Evolutionary conservation across 2,797 vertebrate species (phyloP), one percentile per base, ranked within the genome.

Genomic region (Perodicticus potto): DNA sequence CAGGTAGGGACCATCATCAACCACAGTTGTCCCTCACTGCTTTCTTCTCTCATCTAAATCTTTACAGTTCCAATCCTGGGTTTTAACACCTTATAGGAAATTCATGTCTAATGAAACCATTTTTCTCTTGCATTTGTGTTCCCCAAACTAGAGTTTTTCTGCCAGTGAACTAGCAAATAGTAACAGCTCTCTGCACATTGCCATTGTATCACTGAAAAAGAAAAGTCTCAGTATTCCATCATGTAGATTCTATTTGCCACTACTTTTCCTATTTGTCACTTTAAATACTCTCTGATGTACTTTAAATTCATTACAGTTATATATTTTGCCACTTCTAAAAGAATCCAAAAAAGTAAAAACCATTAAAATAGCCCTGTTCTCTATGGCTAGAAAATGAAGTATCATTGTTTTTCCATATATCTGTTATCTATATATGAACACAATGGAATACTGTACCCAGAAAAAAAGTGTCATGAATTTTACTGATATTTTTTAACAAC

Each of bases 401-500:
- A 73, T 27, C 4, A n/a, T n/a, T 91, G 29, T 78, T 89, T 93
- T 86, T 59, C 63, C 73, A 8, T 29, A 23, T 81, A 40, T 55
- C 14, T 87, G 23, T 82, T 67, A 87, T 63, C 43, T 40, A 3
- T 61, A 69, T 76, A 81, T 81, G 76, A 78, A 91, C 37, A 81
- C 27, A 40, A 43, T 3, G 59, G 20, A 94, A 88, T 67, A 84
- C 0, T 84, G 14, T 6, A 94, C 4, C 80, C 25, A 80, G 13
- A 25, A 49, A 67, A 86, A 80, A 16, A 49, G 43, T 3, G n/a
- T 69, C 59, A 74, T 8, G 8, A 92, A 74, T 80, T 80, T 69
- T 87, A 95, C 19, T 92, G 57, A 43, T 91, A 91, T 85, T 88
- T 91, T 43, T 93, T 92, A 82, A 37, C 53, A 70, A 29, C 19